These are phyloP conservation scores for Lordiphosa andalusiaca DNA, from an alignment of 2,888 invertebrate genomes.

Conservation along the genomic window DNA sequence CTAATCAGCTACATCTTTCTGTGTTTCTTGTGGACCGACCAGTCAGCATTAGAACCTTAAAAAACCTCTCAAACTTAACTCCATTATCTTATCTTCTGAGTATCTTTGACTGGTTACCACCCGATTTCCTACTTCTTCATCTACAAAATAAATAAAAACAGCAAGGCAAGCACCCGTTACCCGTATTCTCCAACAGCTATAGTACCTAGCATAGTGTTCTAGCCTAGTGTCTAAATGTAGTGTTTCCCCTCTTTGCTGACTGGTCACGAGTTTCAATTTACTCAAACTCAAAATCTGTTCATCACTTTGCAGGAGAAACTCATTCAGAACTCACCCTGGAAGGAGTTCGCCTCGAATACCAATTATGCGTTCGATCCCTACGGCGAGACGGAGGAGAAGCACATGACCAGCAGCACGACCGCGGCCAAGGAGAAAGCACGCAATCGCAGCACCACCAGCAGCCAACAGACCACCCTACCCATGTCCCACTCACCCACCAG, in stretches of 20 bases:
- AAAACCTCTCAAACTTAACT: constrained; percentile 16
- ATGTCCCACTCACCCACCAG: constrained; percentile 80
- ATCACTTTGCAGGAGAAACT: constrained; percentile 86
- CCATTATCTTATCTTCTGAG: constrained; percentile 2
- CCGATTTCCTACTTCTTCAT: not conserved
- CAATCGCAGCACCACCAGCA: constrained; percentile 68
- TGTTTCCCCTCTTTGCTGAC: constrained; percentile 74
- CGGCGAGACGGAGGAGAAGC: constrained; percentile 89
- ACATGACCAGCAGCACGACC: constrained; percentile 53
- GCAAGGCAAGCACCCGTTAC: constrained; percentile 46
- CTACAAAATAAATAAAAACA: constrained; percentile 40
- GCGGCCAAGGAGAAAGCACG: constrained; percentile 75
- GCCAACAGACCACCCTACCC: constrained; percentile 79
- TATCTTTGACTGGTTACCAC: constrained; percentile 7
- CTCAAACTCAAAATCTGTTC: constrained; percentile 9
- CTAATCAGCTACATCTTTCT: constrained; percentile 22
- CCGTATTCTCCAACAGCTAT: constrained; percentile 32
- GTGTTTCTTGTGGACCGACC: constrained; percentile 55
- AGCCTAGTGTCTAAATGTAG: not conserved
- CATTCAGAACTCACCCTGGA: constrained; percentile 92
- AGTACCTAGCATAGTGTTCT: constrained; percentile 37
- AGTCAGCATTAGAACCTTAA: constrained; percentile 76
- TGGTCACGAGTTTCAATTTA: constrained; percentile 64
- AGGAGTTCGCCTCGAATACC: constrained; percentile 90
- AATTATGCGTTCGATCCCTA: constrained; percentile 95